Percentiles rank a stretch among this genome's conserved stretches.
Evolutionary conservation across 1,140 invertebrate species (phyloP).

Genomic region (Steinernema khuongi): DNA sequence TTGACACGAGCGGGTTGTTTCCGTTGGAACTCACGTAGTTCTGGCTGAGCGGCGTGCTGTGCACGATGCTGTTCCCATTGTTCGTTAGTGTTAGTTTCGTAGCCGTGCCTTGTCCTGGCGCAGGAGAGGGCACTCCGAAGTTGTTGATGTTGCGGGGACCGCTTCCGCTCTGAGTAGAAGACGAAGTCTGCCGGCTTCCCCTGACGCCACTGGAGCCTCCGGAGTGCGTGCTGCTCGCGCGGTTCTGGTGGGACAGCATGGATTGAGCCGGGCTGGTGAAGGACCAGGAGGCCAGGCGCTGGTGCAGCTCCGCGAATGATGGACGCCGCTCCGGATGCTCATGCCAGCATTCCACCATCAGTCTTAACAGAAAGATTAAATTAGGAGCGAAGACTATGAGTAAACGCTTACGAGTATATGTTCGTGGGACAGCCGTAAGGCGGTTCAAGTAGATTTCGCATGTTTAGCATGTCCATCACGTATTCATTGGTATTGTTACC

Average conservation of each 20-base stretch:
- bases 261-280: conserved; percentile 35
- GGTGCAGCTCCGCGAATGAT: conserved; percentile 69
- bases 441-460: conserved; percentile 82
- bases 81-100: not conserved
- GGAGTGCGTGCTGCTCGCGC: conserved; percentile 11
- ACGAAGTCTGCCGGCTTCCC: not conserved
- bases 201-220: not conserved
- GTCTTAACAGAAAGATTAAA: conserved; percentile 65
- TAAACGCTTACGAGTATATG: conserved; percentile 61
- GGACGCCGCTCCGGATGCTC: conserved; percentile 81
- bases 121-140: not conserved
- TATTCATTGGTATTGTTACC: conserved; percentile 92
- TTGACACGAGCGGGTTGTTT: conserved; percentile 17
- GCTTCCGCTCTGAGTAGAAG: conserved; percentile 1
- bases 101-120: not conserved
- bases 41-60: not conserved
- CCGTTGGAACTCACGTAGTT: conserved; percentile 18
- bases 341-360: conserved; percentile 97
- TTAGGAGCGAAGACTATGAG: conserved; percentile 9
- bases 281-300: conserved; percentile 70
- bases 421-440: conserved; percentile 83
- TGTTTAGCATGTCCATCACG: conserved; percentile 91
- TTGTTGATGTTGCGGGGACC: not conserved
- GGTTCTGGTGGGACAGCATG: conserved; percentile 20
- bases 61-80: not conserved